Evolutionary conservation across 2,797 vertebrate genomes (phyloP).

Genomic region (Sebastes minor): DNA sequence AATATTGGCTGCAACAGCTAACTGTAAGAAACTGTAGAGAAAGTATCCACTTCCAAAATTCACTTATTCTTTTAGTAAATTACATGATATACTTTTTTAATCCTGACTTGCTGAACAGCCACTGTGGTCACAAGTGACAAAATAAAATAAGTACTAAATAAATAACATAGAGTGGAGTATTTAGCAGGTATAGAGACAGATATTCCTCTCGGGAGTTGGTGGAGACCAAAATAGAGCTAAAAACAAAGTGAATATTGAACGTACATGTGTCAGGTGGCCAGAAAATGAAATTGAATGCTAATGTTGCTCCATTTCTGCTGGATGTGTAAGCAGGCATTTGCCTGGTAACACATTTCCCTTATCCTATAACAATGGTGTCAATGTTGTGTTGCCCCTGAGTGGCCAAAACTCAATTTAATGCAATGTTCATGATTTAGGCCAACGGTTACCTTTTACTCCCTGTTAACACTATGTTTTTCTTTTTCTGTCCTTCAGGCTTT

Average conservation of each 20-base stretch:
- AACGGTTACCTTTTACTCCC: neutral
- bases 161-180: neutral
- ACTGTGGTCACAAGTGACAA: neutral
- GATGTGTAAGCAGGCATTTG: neutral
- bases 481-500: constrained; percentile 73
- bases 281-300: neutral
- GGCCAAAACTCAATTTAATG: neutral
- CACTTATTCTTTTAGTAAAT: neutral
- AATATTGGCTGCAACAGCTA: neutral
- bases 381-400: neutral
- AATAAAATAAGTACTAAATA: too few relatives aligned
- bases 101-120: neutral
- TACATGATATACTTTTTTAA: neutral
- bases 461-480: neutral
- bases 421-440: neutral
- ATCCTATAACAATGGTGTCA: too few relatives aligned
- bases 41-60: neutral
- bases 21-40: neutral
- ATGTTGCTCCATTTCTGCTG: neutral
- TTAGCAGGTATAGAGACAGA: neutral
- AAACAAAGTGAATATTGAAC: neutral
- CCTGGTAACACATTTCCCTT: neutral
- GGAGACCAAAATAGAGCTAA: neutral
- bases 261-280: neutral
- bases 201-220: neutral